Evolutionary conservation across 2,888 invertebrate genomes (phyloP), one percentile per base, ranked within the genome.

Genomic region (Helicoverpa assulta): DNA sequence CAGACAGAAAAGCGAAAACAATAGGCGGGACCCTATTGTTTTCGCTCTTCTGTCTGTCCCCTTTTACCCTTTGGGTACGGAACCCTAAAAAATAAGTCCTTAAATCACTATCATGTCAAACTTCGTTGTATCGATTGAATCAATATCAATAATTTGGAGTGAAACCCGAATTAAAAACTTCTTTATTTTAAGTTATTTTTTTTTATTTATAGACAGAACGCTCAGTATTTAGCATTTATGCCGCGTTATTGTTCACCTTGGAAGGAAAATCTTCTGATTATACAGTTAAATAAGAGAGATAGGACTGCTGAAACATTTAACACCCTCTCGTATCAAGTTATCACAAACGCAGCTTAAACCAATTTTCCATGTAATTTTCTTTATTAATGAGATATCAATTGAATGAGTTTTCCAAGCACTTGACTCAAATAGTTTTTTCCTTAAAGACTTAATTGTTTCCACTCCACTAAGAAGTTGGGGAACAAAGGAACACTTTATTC

Each of bases 391-490:
- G 29, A 55, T 80, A 56, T 66, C 66, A 77, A 77, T 66, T 70
- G 51, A 63, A 58, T 63, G 29, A 63, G 63, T 81, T 77, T 77
- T 76, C 78, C 78, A 61, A 77, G 81, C 65, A 33, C 59, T 81
- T 70, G 33, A 80, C 51, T 81, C 72, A 77, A 81, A 77, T 81
- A 70, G 72, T 71, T 77, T 77, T 63, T 77, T 77, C 76, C 65
- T 69, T 16, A 65, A 62, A 69, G 76, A 61, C 72, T 80, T 77
- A 64, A 77, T 77, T 77, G 77, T 77, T 77, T 81, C 63, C 62
- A 70, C 56, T 77, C 47, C 81, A 61, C 47, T 77, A 54, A 51
- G 63, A 58, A 66, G 63, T 81, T 67, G 19, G 47, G 47, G 40
- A 66, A 77, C 72, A 81, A 77, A 61, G 63, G 60, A 70, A 60